Evolutionary conservation across 2,113 vertebrate species (phyloP), one percentile per base, ranked within the genome.

Genomic region (Brachionichthys hirsutus): DNA sequence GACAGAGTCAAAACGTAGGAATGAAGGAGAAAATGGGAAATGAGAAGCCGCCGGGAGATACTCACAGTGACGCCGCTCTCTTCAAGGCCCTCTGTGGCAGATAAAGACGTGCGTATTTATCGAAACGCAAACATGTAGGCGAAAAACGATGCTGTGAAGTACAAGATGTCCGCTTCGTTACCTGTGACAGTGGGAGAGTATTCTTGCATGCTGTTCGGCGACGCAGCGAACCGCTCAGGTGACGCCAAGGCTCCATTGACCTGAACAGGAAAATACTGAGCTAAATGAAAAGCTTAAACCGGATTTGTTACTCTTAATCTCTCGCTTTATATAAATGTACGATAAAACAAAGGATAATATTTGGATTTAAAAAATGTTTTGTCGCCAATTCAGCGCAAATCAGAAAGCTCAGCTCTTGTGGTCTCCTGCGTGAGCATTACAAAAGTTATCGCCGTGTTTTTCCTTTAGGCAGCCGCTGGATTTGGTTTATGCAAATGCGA

Each of bases 1-100:
- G 78, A 82, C 70, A 74, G 68, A 75, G 60, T 83, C 79, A 77
- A 38, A 75, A 81, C 77, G 51, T 50, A 70, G 59, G 75, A 68
- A 79, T 75, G 73, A 77, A 77, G 67, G 65, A 78, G 48, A 54
- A 82, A 81, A 69, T 70, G 51, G 46, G 19, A 64, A 44, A 20
- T 16, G 56, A n/a, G 54, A 44, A 47, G 44, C 13, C 17, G 15
- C 7, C 12, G 4, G 7, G 42, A 54, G 60, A 66, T 89, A 92
- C 91, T 91, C 77, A 92, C 91, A 50, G 80, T 84, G 19, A 82
- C 53, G 30, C 44, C 84, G 82, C 83, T 88, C 38, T 90, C 86
- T 56, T 91, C 89, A 4, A 85, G 81, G 14, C 79, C 81, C 30
- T 91, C 91, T 92, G 85, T 67, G 56, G 66, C 18, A 59, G 1